Evolutionary conservation across 1,140 invertebrate species (phyloP).

Genomic region (Aphaenogaster rudis): DNA sequence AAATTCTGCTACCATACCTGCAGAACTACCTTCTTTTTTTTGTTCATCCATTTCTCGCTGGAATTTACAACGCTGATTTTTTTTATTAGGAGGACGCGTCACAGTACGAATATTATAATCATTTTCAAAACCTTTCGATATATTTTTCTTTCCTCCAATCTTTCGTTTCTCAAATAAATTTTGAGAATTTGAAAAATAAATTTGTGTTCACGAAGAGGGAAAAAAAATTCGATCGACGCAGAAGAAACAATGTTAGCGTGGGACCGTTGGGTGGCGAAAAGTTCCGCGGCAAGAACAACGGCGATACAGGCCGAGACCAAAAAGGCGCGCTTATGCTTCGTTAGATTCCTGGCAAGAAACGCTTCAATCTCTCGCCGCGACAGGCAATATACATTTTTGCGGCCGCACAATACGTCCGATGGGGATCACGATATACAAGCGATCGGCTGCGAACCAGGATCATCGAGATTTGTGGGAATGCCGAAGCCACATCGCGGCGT

Average conservation of each 20-base stretch:
- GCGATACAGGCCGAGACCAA: slow-evolving; percentile 43
- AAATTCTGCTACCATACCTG: slow-evolving; percentile 42
- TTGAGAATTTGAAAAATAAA: background rate
- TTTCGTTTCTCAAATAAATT: background rate
- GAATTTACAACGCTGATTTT: slow-evolving; percentile 64
- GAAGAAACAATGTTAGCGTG: slow-evolving; percentile 50
- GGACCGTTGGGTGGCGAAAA: slow-evolving; percentile 55
- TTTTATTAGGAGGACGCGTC: background rate
- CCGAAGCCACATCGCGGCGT: slow-evolving; percentile 36
- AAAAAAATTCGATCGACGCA: slow-evolving; percentile 3
- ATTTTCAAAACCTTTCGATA: background rate
- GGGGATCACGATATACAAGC: slow-evolving; percentile 51
- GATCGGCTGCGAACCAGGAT: slow-evolving; percentile 40
- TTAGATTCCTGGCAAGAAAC: slow-evolving; percentile 52
- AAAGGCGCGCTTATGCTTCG: slow-evolving; percentile 57
- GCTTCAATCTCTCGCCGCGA: slow-evolving; percentile 56
- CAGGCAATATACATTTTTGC: slow-evolving; percentile 64
- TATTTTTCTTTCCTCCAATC: background rate
- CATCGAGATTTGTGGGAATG: slow-evolving; percentile 64
- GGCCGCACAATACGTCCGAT: slow-evolving; percentile 49
- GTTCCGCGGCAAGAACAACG: slow-evolving; percentile 54
- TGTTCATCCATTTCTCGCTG: background rate
- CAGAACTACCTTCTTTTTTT: slow-evolving; percentile 1
- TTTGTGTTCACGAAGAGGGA: background rate
- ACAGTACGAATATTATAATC: background rate